Base-by-base conservation (phyloP, 2,888 invertebrate species). In the Lasioglossum calceatum region DNA sequence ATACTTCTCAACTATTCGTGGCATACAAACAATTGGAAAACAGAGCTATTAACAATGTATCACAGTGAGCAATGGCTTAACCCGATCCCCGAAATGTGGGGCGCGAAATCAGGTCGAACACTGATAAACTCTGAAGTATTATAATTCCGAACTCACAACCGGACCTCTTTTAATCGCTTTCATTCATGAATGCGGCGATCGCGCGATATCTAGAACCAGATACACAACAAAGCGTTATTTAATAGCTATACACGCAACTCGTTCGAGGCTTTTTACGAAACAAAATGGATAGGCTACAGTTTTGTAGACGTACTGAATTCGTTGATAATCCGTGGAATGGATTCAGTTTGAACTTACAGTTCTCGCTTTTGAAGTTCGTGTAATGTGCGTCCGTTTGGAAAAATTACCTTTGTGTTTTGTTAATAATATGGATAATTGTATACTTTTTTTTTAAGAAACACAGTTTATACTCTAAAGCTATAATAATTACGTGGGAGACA, bases 81-180 rank as follows among this genome's bases (percentile, higher is more conserved):
- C 16, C 32, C 32, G 64, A 64, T 64, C 64, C 19, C 67, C 50
- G 39, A 23, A 70, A 71, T 39, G 39, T 39, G 71, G 71, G 71
- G n/a, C 14, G 44, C 42, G 32, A 27, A 64, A 32, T 64, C 64
- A 64, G 64, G 64, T 64, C 64, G 64, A 64, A 64, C 32, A 19
- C 64, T 64, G 64, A 64, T 64, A 64, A 64, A 64, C 64, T 64
- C 74, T 39, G 54, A 75, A 75, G 54, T n/a, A 42, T 42, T 42
- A 42, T 42, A 58, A 58, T n/a, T 77, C 67, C 23, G 47, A 76
- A 32, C 47, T 47, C 19, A 16, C n/a, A 58, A 2, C 39, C 47
- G 23, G 19, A 5, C 32, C 1, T 19, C 27, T 44, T 27, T 58
- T 7, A 5, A 64, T 64, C 64, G 64, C 16, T 32, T 64, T 64